Evolutionary conservation across 2,888 invertebrate genomes (phyloP), one percentile per base, ranked within the genome.

Genomic region (Eupithecia inturbata): DNA sequence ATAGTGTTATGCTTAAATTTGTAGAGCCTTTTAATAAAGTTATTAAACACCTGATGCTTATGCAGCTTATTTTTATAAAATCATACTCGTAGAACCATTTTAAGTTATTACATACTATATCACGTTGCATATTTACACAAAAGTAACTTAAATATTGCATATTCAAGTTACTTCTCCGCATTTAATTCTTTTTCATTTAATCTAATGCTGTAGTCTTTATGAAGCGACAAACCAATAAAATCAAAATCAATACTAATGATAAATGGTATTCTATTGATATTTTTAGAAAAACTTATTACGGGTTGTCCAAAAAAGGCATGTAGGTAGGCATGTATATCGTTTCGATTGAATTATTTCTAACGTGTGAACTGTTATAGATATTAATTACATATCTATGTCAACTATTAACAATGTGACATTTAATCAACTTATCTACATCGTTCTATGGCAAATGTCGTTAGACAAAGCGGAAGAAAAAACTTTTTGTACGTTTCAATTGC

Each of bases 311-410:
- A 53, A 12, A 53, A 53, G 57, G 26, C 57, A 14, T 57, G 26
- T 53, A 39, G 4, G 9, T 14, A 39, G 2, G 5, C 5, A 9
- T 36, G 7, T 12, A 22, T n/a, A 3, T 53, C 10, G 16, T 16
- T 57, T 57, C 60, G 22, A n/a, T 69, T 36, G n/a, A 70, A 74
- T 71, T 49, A 68, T 33, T 26, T 41, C 68, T 68, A 26, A 74
- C 41, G 71, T 74, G 68, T 71, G 31, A 74, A 64, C 41, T 66
- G 39, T 22, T 36, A 36, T 66, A 66, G 22, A 39, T 39, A 39
- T 57, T 26, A 14, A 57, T 26, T 1, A 26, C 26, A 57, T 53
- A 53, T 57, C 57, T 57, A 14, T 57, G 57, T 26, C 57, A 57
- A 22, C 5, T 22, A 36, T n/a, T 64, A 14, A 64, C 64, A 64